phyloP scores from a whole-genome alignment of 2,113 vertebrate species.

The Xiphophorus maculatus region DNA sequence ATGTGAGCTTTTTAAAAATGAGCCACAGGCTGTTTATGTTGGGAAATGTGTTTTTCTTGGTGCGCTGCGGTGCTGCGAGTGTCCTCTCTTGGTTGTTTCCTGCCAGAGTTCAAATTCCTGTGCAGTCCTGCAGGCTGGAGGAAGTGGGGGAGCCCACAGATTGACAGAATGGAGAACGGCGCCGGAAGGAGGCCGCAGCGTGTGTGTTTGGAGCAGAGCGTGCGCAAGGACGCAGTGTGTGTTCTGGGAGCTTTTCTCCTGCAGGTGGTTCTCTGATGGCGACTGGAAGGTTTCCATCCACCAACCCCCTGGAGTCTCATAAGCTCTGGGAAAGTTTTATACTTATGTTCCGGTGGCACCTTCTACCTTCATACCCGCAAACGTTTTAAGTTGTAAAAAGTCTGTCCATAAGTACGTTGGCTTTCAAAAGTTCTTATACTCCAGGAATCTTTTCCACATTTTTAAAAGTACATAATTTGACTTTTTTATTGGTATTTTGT shows the following conservation, averaged over 20 bases:
- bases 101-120: constrained; percentile 25
- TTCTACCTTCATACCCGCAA: constrained; percentile 7
- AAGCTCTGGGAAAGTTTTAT: constrained; percentile 19
- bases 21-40: constrained; percentile 58
- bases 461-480: not conserved
- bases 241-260: constrained; percentile 46
- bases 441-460: not conserved
- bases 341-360: constrained; percentile 24
- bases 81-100: constrained; percentile 37
- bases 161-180: constrained; percentile 52
- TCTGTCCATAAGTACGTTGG: constrained; percentile 4
- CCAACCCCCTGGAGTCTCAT: constrained; percentile 49
- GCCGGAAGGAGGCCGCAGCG: constrained; percentile 46
- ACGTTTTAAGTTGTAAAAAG: not conserved
- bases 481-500: not conserved
- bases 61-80: constrained; percentile 11
- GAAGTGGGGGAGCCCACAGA: constrained; percentile 29
- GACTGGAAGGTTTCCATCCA: constrained; percentile 57
- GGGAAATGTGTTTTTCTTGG: constrained; percentile 36
- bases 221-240: constrained; percentile 2
- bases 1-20: constrained; percentile 41
- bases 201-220: constrained; percentile 26
- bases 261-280: constrained; percentile 66
- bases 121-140: constrained; percentile 18
- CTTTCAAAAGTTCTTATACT: not conserved